Conservation (phyloP, 2,113 vertebrate species). For the Globicephala melas region DNA sequence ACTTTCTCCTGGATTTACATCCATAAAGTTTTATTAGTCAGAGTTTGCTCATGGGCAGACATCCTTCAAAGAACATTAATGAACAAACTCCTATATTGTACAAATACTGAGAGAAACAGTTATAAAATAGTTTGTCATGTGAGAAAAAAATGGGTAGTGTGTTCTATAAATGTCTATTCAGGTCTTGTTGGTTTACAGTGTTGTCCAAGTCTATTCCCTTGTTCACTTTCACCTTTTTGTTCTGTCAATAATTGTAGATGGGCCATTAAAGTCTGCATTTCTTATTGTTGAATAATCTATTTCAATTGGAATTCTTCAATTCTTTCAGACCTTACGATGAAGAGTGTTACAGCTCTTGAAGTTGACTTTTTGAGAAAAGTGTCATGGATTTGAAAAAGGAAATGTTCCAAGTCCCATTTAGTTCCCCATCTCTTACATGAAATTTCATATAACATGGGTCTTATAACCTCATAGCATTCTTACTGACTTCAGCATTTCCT, state of each 20-base stretch:
- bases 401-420: not conserved
- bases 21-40: not conserved
- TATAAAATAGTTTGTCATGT: not conserved
- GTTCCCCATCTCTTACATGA: not conserved
- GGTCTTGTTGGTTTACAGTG: not conserved
- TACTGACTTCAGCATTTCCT: not conserved
- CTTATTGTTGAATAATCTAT: not conserved
- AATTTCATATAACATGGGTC: not conserved
- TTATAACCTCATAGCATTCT: not conserved
- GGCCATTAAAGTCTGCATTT: not conserved
- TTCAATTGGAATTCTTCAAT: not conserved
- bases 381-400: not conserved
- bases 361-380: not conserved
- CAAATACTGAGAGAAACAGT: not conserved
- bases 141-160: not conserved
- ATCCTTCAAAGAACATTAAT: not conserved
- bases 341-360: not conserved
- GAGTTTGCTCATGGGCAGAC: not conserved
- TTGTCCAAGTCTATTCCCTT: not conserved
- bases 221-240: not conserved
- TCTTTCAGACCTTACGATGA: not conserved
- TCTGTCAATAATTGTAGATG: not conserved
- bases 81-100: not conserved
- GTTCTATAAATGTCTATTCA: not conserved
- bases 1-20: not conserved